Evolutionary conservation across 2,888 invertebrate species (phyloP).

Genomic region (Agrochola lota): DNA sequence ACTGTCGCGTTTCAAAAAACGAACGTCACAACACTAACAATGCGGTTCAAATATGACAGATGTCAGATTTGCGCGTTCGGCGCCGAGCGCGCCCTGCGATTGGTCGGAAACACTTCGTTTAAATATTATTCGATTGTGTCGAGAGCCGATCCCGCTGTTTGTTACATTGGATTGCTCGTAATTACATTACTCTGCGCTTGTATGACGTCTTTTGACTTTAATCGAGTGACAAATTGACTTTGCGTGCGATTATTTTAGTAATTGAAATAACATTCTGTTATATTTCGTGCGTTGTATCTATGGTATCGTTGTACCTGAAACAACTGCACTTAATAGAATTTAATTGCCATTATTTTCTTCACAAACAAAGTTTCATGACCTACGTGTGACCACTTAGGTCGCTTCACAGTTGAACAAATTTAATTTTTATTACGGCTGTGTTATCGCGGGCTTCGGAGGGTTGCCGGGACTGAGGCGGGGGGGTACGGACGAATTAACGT

Average conservation of each 20-base stretch:
- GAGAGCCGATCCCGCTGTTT: constrained; percentile 73
- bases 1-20: constrained; percentile 84
- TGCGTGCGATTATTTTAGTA: constrained; percentile 73
- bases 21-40: constrained; percentile 80
- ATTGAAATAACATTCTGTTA: constrained; percentile 54
- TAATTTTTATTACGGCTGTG: constrained; percentile 76
- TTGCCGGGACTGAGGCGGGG: constrained; percentile 32
- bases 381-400: constrained; percentile 59
- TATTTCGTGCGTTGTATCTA: constrained; percentile 33
- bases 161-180: constrained; percentile 80
- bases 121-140: constrained; percentile 76
- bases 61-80: constrained; percentile 83
- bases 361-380: constrained; percentile 63
- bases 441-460: constrained; percentile 64
- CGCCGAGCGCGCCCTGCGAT: constrained; percentile 70
- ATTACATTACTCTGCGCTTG: constrained; percentile 79
- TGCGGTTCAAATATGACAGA: constrained; percentile 85
- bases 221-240: constrained; percentile 84
- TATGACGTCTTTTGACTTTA: constrained; percentile 80
- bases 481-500: constrained; percentile 75
- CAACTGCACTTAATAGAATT: constrained; percentile 51
- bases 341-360: constrained; percentile 59
- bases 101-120: constrained; percentile 75
- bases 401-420: constrained; percentile 75
- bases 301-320: constrained; percentile 11